phyloP scores from a whole-genome alignment of 2,888 invertebrate genomes.

The Sarcophaga variegata region DNA sequence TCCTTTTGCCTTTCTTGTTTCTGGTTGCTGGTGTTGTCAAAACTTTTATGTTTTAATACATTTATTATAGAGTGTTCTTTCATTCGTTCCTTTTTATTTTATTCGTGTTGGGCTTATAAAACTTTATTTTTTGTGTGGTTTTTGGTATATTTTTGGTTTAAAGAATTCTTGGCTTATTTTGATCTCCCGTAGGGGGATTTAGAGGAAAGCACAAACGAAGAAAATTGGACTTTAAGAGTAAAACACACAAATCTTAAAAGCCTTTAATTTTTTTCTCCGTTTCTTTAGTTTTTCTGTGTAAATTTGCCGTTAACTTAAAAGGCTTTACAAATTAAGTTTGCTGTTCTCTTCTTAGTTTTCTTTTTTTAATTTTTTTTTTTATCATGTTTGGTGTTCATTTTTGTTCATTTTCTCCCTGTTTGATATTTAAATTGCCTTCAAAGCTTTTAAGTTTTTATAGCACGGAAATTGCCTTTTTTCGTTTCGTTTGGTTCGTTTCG shows the following conservation, averaged over 20 bases:
- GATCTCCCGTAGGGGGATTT: neutral
- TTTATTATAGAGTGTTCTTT: conserved; percentile 32
- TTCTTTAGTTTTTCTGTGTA: neutral
- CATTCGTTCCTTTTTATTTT: too few relatives aligned
- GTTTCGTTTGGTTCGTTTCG: conserved; percentile 52
- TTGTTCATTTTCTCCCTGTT: conserved; percentile 48
- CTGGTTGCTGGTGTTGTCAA: conserved; percentile 55
- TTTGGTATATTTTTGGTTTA: neutral
- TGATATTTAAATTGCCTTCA: conserved; percentile 70
- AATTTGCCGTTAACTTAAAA: conserved; percentile 49
- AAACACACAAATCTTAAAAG: conserved; percentile 36
- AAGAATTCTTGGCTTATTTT: neutral
- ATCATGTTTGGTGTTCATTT: neutral
- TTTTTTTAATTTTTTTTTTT: neutral
- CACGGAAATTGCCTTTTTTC: conserved; percentile 77
- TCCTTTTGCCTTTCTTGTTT: neutral
- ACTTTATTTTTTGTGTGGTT: conserved; percentile 46
- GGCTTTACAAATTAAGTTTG: conserved; percentile 56
- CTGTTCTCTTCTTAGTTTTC: neutral
- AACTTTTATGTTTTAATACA: conserved; percentile 61
- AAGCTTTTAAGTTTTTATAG: conserved; percentile 78
- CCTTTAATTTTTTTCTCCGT: conserved; percentile 47
- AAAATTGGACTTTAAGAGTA: neutral
- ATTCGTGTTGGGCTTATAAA: conserved; percentile 16
- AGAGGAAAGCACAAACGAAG: neutral